phyloP scores from a whole-genome alignment of 2,888 invertebrate species.

The Conops quadrifasciatus region DNA sequence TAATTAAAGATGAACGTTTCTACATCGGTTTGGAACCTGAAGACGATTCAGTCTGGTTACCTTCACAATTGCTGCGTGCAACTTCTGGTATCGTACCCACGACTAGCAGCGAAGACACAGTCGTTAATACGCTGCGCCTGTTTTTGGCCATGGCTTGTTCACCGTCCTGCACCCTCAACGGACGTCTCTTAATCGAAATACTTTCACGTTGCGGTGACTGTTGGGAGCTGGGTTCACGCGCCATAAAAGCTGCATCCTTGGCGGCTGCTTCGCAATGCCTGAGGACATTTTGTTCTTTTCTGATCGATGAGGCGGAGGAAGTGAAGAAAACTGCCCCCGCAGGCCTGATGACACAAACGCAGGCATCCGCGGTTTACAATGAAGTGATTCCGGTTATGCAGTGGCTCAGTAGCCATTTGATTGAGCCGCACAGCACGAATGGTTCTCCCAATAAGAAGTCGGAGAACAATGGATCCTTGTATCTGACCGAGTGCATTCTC shows the following conservation, averaged over 20 bases:
- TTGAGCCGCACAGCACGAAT: slow-evolving; percentile 73
- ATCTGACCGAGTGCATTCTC: slow-evolving; percentile 85
- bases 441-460: slow-evolving; percentile 63
- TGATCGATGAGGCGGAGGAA: slow-evolving; percentile 70
- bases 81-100: slow-evolving; percentile 70
- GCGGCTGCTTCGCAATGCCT: slow-evolving; percentile 91
- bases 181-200: slow-evolving; percentile 85
- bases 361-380: slow-evolving; percentile 84
- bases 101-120: slow-evolving; percentile 83
- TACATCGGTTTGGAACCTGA: slow-evolving; percentile 90
- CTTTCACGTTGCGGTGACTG: slow-evolving; percentile 86
- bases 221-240: slow-evolving; percentile 79
- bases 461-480: slow-evolving; percentile 68
- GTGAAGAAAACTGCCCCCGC: slow-evolving; percentile 70
- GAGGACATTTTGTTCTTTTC: slow-evolving; percentile 83
- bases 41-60: slow-evolving; percentile 91
- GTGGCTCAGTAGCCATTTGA: slow-evolving; percentile 84
- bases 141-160: slow-evolving; percentile 88
- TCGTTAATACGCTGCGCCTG: slow-evolving; percentile 76
- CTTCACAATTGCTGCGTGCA: slow-evolving; percentile 87
- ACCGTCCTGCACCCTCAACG: slow-evolving; percentile 88
- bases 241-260: slow-evolving; percentile 85
- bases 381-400: slow-evolving; percentile 91
- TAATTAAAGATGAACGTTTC: slow-evolving; percentile 90
- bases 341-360: slow-evolving; percentile 66